Percentiles rank a stretch among this genome's conserved stretches.
phyloP scores from a whole-genome alignment of 1,140 invertebrate species.

The Apis laboriosa region DNA sequence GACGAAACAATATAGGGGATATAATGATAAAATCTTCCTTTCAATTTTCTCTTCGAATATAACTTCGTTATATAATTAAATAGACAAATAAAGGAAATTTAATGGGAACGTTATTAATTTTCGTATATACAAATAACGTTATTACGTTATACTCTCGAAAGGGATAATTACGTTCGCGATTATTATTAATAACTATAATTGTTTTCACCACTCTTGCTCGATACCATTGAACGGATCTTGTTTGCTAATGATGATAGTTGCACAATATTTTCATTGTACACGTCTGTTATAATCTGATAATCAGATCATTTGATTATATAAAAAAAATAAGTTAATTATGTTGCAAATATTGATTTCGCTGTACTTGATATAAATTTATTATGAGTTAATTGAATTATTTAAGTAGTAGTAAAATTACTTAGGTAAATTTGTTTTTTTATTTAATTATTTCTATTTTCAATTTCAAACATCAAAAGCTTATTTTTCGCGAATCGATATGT shows the following conservation, averaged over 20 bases:
- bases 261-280: conserved; percentile 20
- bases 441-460: too few species aligned
- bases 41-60: background rate
- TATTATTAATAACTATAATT: conserved; percentile 36
- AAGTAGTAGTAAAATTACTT: too few species aligned
- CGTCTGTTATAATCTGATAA: conserved; percentile 32
- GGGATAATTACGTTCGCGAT: conserved; percentile 10
- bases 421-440: too few species aligned
- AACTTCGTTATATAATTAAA: background rate
- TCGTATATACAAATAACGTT: conserved; percentile 1
- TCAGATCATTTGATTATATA: conserved; percentile 21
- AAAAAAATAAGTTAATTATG: background rate
- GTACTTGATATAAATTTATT: too few species aligned
- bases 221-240: conserved; percentile 12
- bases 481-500: background rate
- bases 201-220: conserved; percentile 7
- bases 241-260: conserved; percentile 13
- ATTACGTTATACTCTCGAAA: background rate
- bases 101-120: background rate
- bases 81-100: background rate
- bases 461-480: too few species aligned
- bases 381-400: too few species aligned
- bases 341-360: background rate
- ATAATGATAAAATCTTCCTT: background rate
- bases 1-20: too few species aligned